These are phyloP conservation scores for Opisthocomus hoazin DNA, from an alignment of 2,113 vertebrate genomes.

Conservation along the genomic window DNA sequence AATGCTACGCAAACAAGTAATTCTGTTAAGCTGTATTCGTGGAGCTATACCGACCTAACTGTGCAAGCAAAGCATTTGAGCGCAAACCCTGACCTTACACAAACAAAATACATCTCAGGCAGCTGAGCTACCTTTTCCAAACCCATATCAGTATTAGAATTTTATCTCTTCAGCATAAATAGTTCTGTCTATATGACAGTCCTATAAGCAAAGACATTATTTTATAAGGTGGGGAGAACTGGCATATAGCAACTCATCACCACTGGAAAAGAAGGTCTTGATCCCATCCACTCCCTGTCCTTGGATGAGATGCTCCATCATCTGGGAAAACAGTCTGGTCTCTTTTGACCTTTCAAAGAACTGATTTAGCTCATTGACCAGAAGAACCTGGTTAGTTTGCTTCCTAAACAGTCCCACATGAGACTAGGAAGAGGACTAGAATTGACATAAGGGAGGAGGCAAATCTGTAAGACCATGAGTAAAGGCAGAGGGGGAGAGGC, in stretches of 20 bases:
- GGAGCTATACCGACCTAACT: background rate
- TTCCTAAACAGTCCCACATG: background rate
- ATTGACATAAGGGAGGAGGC: background rate
- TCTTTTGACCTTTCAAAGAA: background rate
- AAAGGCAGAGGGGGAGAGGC: background rate
- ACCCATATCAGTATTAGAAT: background rate
- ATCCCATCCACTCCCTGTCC: background rate
- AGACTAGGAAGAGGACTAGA: background rate
- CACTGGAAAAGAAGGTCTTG: background rate
- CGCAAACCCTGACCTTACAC: background rate
- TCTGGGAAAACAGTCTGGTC: background rate
- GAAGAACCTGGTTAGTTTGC: background rate
- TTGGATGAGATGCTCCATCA: background rate
- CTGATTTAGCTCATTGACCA: background rate
- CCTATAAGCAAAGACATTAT: background rate
- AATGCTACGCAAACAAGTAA: background rate
- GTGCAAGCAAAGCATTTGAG: background rate
- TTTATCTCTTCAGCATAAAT: background rate
- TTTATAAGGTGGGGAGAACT: background rate
- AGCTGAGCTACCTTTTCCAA: background rate
- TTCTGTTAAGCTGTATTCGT: background rate
- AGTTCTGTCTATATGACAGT: background rate
- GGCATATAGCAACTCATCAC: background rate
- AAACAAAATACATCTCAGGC: background rate
- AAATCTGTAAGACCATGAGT: background rate